These are phyloP conservation scores for Drosophila acutilabella DNA, from an alignment of 2,888 invertebrate genomes.

Conservation along the genomic window DNA sequence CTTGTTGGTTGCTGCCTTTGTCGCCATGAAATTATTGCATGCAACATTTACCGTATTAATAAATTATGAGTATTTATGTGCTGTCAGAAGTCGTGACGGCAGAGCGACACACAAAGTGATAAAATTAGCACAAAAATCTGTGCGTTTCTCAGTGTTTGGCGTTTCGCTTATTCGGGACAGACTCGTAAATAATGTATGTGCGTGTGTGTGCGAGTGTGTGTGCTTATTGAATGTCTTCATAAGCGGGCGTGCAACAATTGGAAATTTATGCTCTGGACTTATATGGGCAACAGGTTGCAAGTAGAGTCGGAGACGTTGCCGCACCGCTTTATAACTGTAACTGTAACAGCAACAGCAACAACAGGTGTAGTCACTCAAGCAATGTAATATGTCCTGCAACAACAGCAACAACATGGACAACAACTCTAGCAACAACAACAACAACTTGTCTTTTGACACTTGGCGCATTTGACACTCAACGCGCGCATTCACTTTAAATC, in stretches of 20 bases:
- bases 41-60: constrained; percentile 83
- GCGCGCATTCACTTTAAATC: constrained; percentile 82
- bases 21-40: constrained; percentile 80
- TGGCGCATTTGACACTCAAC: constrained; percentile 82
- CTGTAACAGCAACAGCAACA: constrained; percentile 56
- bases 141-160: constrained; percentile 59
- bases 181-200: constrained; percentile 64
- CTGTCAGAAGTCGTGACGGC: constrained; percentile 83
- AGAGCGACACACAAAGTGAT: constrained; percentile 85
- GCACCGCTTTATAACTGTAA: constrained; percentile 64
- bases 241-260: constrained; percentile 79
- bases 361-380: constrained; percentile 49
- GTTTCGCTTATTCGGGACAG: constrained; percentile 51
- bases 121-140: constrained; percentile 85
- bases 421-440: constrained; percentile 38
- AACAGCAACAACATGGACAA: constrained; percentile 45
- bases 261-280: constrained; percentile 76
- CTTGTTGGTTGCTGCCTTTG: constrained; percentile 54
- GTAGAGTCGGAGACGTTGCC: constrained; percentile 23
- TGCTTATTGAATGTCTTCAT: constrained; percentile 80
- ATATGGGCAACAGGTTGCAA: constrained; percentile 67
- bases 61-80: constrained; percentile 85
- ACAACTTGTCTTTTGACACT: constrained; percentile 77
- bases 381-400: constrained; percentile 75
- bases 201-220: constrained; percentile 45